A percentile compares a stretch with the other conserved stretches of the same genome.
phyloP scores from a whole-genome alignment of 2,113 vertebrate genomes.

The Brevimyrus niger region DNA sequence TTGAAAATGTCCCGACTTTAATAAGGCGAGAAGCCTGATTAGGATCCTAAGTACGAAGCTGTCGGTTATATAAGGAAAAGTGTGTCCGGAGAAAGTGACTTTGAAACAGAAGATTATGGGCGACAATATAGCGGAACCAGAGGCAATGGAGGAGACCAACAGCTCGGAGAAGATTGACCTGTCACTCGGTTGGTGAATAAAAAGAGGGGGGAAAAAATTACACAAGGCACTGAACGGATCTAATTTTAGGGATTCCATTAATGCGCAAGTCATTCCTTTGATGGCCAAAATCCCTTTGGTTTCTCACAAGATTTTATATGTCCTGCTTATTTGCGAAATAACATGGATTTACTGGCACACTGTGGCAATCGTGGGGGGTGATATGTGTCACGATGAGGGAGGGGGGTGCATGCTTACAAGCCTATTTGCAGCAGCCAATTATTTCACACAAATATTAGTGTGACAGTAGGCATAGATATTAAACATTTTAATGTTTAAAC shows the following conservation, averaged over 20 bases:
- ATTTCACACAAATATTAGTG: background rate
- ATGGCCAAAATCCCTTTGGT: background rate
- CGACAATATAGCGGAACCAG: slow-evolving; percentile 23
- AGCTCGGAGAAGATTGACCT: slow-evolving; percentile 46
- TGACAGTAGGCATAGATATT: background rate
- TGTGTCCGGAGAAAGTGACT: background rate
- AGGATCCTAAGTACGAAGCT: background rate
- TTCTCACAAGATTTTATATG: background rate
- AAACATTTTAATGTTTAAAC: background rate
- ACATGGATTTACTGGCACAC: background rate
- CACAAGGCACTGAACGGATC: background rate
- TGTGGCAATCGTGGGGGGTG: background rate
- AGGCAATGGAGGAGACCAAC: slow-evolving; percentile 12
- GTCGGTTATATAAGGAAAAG: background rate
- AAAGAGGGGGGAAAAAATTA: background rate
- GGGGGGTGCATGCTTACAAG: background rate
- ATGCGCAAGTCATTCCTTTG: background rate
- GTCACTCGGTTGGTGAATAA: slow-evolving; percentile 40
- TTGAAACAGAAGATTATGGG: slow-evolving; percentile 31
- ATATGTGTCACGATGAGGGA: background rate
- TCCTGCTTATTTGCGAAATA: background rate
- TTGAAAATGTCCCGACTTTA: background rate
- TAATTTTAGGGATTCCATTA: background rate
- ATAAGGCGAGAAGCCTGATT: background rate
- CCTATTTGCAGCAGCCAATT: background rate